Percentiles rank a stretch among this genome's conserved stretches.
Evolutionary conservation across 2,888 invertebrate species (phyloP).

Genomic region (Drosophila leonis): DNA sequence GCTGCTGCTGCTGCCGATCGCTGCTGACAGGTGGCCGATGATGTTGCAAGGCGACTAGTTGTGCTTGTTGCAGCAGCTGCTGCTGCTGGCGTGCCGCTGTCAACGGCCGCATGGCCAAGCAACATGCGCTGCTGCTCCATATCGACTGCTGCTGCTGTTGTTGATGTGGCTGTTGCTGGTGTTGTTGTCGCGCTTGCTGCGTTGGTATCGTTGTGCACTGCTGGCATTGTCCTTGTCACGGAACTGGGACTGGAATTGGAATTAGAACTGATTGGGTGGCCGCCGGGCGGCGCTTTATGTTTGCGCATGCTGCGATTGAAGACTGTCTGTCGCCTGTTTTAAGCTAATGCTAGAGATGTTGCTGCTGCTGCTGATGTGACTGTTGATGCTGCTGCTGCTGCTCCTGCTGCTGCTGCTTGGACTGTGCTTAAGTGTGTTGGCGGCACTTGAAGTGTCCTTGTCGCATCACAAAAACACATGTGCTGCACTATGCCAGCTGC

Average conservation of each 20-base stretch:
- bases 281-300: slow-evolving; percentile 75
- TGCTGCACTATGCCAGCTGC: slow-evolving; percentile 53
- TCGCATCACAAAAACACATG: slow-evolving; percentile 75
- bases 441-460: slow-evolving; percentile 78
- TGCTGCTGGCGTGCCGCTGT: slow-evolving; percentile 34
- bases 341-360: slow-evolving; percentile 47
- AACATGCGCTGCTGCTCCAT: slow-evolving; percentile 63
- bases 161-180: slow-evolving; percentile 12
- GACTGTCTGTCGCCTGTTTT: slow-evolving; percentile 43
- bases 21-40: slow-evolving; percentile 40
- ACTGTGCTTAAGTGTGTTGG: slow-evolving; percentile 60
- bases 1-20: slow-evolving; percentile 31
- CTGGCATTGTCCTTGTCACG: slow-evolving; percentile 65
- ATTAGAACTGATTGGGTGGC: slow-evolving; percentile 42
- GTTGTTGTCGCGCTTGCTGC: slow-evolving; percentile 22
- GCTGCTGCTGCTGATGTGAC: slow-evolving; percentile 7
- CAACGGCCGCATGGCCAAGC: slow-evolving; percentile 52
- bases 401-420: slow-evolving; percentile 27
- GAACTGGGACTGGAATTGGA: slow-evolving; percentile 30
- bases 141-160: slow-evolving; percentile 35
- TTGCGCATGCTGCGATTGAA: slow-evolving; percentile 76
- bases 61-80: slow-evolving; percentile 37
- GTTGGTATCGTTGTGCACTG: slow-evolving; percentile 47
- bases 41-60: slow-evolving; percentile 54
- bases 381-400: slow-evolving; percentile 5